phyloP scores from a whole-genome alignment of 2,797 vertebrate genomes.

The Sebastiscus albofasciatus region DNA sequence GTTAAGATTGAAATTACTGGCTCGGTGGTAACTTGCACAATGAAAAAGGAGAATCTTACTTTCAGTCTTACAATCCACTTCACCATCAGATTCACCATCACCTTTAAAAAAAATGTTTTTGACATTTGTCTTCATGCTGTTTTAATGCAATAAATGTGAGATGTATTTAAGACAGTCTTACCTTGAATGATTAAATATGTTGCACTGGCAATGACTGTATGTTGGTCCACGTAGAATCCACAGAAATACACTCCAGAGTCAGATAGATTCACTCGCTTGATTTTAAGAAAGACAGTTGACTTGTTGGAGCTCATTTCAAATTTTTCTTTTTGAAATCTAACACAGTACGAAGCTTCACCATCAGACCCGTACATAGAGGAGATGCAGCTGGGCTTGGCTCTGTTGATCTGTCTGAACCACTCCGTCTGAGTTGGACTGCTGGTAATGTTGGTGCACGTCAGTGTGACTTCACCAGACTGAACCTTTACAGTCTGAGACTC shows the following conservation, averaged over 20 bases:
- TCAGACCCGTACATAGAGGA: fast-evolving
- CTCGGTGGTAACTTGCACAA: background rate
- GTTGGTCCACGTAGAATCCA: background rate
- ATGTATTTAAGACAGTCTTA: slow-evolving; percentile 3
- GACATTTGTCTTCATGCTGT: background rate
- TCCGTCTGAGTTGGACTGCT: background rate
- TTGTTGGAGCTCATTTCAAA: slow-evolving; percentile 1
- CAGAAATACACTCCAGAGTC: slow-evolving; percentile 61
- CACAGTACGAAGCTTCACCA: fast-evolving
- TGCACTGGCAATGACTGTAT: background rate
- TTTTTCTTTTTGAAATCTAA: background rate
- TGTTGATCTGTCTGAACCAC: slow-evolving; percentile 41
- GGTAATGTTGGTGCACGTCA: slow-evolving; percentile 34
- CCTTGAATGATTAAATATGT: background rate
- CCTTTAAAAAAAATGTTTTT: background rate
- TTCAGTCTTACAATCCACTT: fast-evolving
- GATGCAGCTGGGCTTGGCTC: background rate
- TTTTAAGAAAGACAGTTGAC: slow-evolving; percentile 33
- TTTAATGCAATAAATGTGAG: background rate
- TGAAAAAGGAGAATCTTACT: background rate
- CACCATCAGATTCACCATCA: fast-evolving
- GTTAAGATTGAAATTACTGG: background rate
- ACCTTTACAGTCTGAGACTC: slow-evolving; percentile 20
- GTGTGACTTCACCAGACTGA: slow-evolving; percentile 10
- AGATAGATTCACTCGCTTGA: background rate